Percentiles rank a stretch among this genome's conserved stretches.
Evolutionary conservation across 2,113 vertebrate species (phyloP).

Genomic region (Octodon degus): DNA sequence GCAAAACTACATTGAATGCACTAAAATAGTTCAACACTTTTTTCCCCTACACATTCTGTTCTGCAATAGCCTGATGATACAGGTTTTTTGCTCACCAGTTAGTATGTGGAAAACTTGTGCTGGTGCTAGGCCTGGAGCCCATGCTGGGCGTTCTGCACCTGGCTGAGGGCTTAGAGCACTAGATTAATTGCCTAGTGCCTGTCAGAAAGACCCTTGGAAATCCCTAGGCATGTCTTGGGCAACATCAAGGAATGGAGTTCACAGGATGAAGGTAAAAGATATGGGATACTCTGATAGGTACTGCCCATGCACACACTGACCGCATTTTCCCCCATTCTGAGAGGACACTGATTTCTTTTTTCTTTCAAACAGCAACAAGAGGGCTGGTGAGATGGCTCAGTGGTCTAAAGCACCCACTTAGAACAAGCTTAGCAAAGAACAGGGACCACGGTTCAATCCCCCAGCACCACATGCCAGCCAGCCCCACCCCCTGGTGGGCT

Average conservation of each 20-base stretch:
- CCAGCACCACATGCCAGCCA: too few relatives aligned
- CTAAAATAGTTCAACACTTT: neutral
- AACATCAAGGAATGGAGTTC: conserved; percentile 42
- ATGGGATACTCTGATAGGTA: neutral
- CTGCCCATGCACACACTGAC: neutral
- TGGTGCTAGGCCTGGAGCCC: neutral
- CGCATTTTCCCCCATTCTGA: neutral
- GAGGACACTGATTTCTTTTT: neutral
- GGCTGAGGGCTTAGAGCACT: neutral
- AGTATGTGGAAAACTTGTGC: neutral
- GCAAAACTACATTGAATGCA: neutral
- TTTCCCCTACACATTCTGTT: neutral
- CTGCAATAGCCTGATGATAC: neutral
- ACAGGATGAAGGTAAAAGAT: neutral
- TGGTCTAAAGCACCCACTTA: too few relatives aligned
- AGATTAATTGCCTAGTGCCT: neutral
- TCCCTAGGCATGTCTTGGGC: neutral
- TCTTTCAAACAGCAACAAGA: neutral
- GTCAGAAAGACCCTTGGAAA: neutral
- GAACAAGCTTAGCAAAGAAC: too few relatives aligned
- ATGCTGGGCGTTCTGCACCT: neutral
- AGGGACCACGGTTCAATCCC: too few relatives aligned
- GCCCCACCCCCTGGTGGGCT: too few relatives aligned
- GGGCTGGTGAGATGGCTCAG: too few relatives aligned
- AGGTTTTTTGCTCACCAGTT: neutral